Evolutionary conservation across 1,140 invertebrate genomes (phyloP), one percentile per base, ranked within the genome.

Genomic region (Papilio polyxenes): DNA sequence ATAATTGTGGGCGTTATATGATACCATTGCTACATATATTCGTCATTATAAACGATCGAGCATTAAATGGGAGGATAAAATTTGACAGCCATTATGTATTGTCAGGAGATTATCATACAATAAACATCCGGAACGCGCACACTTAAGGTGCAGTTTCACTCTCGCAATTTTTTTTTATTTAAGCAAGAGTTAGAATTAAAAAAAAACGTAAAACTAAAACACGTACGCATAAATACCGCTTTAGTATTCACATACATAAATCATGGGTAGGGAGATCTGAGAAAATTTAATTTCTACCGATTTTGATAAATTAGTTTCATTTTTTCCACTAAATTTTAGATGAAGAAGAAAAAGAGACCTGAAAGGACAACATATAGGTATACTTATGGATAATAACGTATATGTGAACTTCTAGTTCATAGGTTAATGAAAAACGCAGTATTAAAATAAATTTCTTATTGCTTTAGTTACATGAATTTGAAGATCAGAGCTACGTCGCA

Each of bases 21-120:
- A 77, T 85, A 84, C 85, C 84, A 84, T 82, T 85, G 82, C 85
- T 83, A 81, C 83, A 80, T 59, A 53, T 62, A 86, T 87, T 81
- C 82, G 20, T n/a, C 81, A 84, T 87, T 87, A 87, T 84, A 89
- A 88, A 90, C 81, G 83, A 82, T 81, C 65, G 79, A 88, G 83
- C 88, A 89, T 89, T 89, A 81, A 87, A 89, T 89, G 86, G 89
- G 91, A 85, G 89, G 89, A 81, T 81, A 84, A 74, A 85, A 85
- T 86, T 84, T 84, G 82, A 85, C 84, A 84, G 85, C 84, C 77
- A 85, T 87, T 88, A 89, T 87, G 80, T 91, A 69, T 82, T 85
- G 82, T 83, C 76, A 85, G 79, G 53, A 83, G 65, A 92, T 92
- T 92, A 91, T 85, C 91, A 91, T 91, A 92, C 90, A 92, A 92